Conservation (phyloP, 2,797 vertebrate species). For the Kryptopterus vitreolus region DNA sequence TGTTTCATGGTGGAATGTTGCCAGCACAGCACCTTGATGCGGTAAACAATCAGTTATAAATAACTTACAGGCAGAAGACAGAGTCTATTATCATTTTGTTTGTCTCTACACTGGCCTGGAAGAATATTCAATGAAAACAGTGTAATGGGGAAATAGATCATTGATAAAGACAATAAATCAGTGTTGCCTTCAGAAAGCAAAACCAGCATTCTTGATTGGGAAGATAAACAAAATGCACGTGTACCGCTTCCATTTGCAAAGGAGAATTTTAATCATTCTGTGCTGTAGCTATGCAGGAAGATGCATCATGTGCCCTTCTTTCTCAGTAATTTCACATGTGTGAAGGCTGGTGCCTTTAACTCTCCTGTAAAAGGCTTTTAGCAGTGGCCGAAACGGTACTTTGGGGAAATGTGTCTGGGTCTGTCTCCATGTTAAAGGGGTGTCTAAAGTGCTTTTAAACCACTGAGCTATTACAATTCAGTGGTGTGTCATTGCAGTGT, state of each 20-base stretch:
- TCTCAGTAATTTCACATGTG: conserved; percentile 12
- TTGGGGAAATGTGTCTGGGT: conserved; percentile 45
- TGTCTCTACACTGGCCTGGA: conserved; percentile 30
- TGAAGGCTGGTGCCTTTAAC: conserved; percentile 36
- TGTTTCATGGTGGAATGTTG: conserved; percentile 27
- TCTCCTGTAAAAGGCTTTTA: conserved; percentile 47
- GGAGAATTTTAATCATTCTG: conserved; percentile 10
- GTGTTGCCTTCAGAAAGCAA: conserved; percentile 2
- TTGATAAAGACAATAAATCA: conserved; percentile 13
- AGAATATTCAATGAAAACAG: conserved; percentile 55
- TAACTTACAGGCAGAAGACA: conserved; percentile 44
- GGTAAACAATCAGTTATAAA: conserved; percentile 40
- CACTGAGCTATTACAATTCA: conserved; percentile 50
- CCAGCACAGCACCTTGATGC: conserved; percentile 15
- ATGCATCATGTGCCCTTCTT: background rate
- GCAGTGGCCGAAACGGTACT: conserved; percentile 38
- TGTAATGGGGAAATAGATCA: background rate
- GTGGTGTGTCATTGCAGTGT: conserved; percentile 44
- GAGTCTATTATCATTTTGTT: conserved; percentile 36
- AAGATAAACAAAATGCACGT: background rate
- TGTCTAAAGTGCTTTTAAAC: conserved; percentile 49
- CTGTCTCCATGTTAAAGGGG: conserved; percentile 42
- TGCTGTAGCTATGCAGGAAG: conserved; percentile 7
- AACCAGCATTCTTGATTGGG: conserved; percentile 23
- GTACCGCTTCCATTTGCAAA: conserved; percentile 1